phyloP scores from a whole-genome alignment of 2,797 vertebrate genomes.

The Sylvia borin region DNA sequence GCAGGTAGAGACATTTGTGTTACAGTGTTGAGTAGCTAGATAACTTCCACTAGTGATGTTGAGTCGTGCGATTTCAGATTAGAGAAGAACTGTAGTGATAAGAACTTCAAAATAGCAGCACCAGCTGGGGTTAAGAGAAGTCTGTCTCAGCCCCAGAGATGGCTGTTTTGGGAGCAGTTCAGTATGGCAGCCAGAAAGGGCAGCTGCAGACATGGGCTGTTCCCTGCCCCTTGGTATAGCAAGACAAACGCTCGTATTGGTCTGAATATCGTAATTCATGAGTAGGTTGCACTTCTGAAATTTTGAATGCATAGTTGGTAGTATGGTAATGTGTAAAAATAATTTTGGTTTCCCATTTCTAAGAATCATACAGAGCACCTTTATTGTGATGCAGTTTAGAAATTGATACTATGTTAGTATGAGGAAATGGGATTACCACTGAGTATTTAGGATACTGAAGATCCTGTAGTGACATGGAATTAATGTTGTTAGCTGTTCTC shows the following conservation, averaged over 20 bases:
- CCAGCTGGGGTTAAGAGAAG: neutral
- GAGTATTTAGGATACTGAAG: neutral
- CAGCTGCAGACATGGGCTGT: neutral
- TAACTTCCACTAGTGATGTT: neutral
- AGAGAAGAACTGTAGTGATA: neutral
- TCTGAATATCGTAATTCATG: neutral
- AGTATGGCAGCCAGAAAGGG: neutral
- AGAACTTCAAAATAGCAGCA: neutral
- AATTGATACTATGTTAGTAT: neutral
- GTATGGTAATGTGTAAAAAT: neutral
- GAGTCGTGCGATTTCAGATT: neutral
- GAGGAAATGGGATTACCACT: neutral
- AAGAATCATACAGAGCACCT: neutral
- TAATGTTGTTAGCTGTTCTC: neutral
- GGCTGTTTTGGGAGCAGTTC: neutral
- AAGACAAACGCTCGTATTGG: neutral
- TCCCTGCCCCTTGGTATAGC: accelerated
- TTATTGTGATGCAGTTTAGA: neutral
- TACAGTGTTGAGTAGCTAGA: neutral
- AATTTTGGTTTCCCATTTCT: neutral
- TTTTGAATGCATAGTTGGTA: neutral
- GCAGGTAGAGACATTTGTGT: neutral
- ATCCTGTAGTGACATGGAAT: neutral
- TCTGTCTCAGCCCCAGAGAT: neutral
- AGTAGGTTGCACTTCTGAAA: neutral